A percentile compares a stretch with the other conserved stretches of the same genome.
Evolutionary conservation across 2,888 invertebrate species (phyloP).

Genomic region (Heteromurus nitidus): DNA sequence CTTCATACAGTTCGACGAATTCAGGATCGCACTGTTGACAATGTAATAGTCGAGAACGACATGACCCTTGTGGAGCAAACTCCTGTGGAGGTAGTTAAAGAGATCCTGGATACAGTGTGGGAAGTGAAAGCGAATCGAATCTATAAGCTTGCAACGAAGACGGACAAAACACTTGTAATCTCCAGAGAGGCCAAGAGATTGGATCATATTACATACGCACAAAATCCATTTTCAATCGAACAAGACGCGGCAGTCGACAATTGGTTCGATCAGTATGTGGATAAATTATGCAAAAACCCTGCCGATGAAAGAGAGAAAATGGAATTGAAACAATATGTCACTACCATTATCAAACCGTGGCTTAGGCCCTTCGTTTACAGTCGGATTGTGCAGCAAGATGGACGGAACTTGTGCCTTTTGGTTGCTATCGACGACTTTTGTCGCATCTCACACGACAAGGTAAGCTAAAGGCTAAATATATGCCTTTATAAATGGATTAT

Average conservation of each 20-base stretch:
- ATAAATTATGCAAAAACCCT: neutral
- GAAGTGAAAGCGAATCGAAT: conserved; percentile 1
- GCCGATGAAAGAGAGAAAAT: no score
- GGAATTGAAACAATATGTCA: no score
- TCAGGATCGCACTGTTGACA: no score
- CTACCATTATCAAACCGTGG: neutral
- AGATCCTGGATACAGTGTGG: neutral
- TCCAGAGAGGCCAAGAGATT: neutral
- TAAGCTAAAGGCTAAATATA: no score
- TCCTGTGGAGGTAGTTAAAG: no score
- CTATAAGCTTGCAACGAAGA: neutral
- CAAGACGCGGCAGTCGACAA: neutral
- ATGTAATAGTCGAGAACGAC: no score
- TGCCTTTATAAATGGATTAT: no score
- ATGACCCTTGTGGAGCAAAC: no score
- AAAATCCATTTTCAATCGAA: neutral
- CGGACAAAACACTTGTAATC: neutral
- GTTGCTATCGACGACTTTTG: conserved; percentile 2
- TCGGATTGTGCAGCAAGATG: neutral
- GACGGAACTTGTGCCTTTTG: neutral
- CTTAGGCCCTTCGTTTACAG: conserved; percentile 1
- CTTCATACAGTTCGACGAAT: no score
- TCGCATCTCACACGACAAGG: no score
- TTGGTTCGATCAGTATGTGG: conserved; percentile 3
- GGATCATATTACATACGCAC: neutral